phyloP scores from a whole-genome alignment of 1,140 invertebrate species.

The Andricus grossulariae region DNA sequence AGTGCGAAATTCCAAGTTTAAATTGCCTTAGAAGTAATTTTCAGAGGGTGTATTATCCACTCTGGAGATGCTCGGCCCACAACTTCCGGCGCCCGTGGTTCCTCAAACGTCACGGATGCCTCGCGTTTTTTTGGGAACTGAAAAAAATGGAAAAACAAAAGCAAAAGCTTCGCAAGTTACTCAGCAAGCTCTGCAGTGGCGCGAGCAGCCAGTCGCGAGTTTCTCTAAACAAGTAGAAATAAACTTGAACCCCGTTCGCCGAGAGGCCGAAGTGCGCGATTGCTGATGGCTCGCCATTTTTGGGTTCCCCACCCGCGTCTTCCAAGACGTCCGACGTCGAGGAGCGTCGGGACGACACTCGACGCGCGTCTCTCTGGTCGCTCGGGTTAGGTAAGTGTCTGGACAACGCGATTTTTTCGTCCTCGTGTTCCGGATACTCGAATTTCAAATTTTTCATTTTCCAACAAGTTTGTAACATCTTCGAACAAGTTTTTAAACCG shows the following conservation, averaged over 20 bases:
- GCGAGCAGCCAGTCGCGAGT: constrained; percentile 14
- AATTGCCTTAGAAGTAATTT: too few relatives aligned
- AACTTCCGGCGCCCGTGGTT: constrained; percentile 1
- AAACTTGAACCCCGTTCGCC: constrained; percentile 53
- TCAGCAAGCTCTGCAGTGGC: background rate
- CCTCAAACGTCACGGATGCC: constrained; percentile 7
- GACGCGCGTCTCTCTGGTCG: constrained; percentile 59
- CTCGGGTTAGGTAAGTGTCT: constrained; percentile 74
- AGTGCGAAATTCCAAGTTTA: too few relatives aligned
- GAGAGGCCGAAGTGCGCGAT: constrained; percentile 55
- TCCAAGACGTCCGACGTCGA: constrained; percentile 52
- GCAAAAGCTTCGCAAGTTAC: constrained; percentile 5
- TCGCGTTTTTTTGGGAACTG: background rate
- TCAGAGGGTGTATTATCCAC: background rate
- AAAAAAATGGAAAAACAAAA: constrained; percentile 25
- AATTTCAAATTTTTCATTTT: background rate
- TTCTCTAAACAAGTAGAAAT: constrained; percentile 51
- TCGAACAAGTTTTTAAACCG: too few relatives aligned
- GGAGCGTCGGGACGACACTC: constrained; percentile 54
- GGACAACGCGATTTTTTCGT: constrained; percentile 28
- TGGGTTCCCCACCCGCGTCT: constrained; percentile 72
- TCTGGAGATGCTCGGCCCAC: constrained; percentile 7
- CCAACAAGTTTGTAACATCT: background rate
- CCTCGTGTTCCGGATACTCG: background rate
- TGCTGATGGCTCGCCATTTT: constrained; percentile 73